phyloP scores from a whole-genome alignment of 2,888 invertebrate species.

The Agriopis marginaria region DNA sequence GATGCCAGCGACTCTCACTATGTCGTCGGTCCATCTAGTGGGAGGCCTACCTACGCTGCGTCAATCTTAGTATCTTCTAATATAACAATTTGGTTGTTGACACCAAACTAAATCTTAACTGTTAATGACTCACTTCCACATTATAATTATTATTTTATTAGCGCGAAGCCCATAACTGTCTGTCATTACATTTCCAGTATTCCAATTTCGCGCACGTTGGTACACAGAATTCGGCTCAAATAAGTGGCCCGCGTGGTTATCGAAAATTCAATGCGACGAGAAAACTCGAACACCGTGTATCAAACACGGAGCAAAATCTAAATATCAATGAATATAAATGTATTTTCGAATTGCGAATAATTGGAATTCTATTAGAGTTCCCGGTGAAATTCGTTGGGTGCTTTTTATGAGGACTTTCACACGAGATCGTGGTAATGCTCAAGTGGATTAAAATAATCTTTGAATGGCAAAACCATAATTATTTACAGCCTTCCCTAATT shows the following conservation, averaged over 20 bases:
- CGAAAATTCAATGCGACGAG: constrained; percentile 63
- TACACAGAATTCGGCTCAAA: constrained; percentile 71
- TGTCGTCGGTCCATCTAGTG: too few relatives aligned
- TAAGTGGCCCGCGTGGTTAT: constrained; percentile 70
- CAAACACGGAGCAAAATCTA: constrained; percentile 49
- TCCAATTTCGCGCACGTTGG: constrained; percentile 69
- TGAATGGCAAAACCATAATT: background rate
- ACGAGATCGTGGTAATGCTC: constrained; percentile 27
- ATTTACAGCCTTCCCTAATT: background rate
- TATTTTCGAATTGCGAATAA: constrained; percentile 46
- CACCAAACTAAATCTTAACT: too few relatives aligned
- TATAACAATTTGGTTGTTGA: too few relatives aligned
- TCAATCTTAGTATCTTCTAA: too few relatives aligned
- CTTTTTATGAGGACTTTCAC: constrained; percentile 34
- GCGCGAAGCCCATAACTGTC: constrained; percentile 12
- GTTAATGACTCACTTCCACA: too few relatives aligned
- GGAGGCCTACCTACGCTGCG: too few relatives aligned
- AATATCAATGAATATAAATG: constrained; percentile 51
- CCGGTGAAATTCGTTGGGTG: constrained; percentile 34
- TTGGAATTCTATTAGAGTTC: constrained; percentile 43
- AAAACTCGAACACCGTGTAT: constrained; percentile 54
- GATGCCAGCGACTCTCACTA: too few relatives aligned
- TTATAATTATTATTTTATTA: background rate
- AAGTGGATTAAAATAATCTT: constrained; percentile 18
- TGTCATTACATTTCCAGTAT: constrained; percentile 47